Evolutionary conservation across 2,888 invertebrate genomes (phyloP), one percentile per base, ranked within the genome.

Genomic region (Pristionchus exspectatus): DNA sequence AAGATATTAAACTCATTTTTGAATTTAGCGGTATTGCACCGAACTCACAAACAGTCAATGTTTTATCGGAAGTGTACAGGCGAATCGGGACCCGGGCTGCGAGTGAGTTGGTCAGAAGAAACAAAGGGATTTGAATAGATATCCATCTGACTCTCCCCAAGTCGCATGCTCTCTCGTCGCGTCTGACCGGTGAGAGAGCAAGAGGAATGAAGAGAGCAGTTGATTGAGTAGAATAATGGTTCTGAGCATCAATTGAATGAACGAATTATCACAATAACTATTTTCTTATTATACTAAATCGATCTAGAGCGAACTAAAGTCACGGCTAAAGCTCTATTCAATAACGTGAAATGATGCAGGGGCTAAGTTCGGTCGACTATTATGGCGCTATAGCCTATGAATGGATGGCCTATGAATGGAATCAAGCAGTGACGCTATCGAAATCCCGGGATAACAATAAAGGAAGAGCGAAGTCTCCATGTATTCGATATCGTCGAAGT

Each of bases 221-320:
- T 4, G 18, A 74, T 74, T 74, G 74, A 74, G 74, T 74, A 74
- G 38, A 21, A 30, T 18, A 21, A 30, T 14, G 18, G 10, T 5
- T 74, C 74, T 74, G 74, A 74, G 74, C 74, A 44, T 74, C 74
- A 74, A 21, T 74, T 33, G 74, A 74, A 74, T 74, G 74, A 18
- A 16, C 38, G 38, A 0, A 9, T 2, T 21, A 74, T 74, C 74
- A 74, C 38, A 74, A 74, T 16, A 38, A 33, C 44, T 74, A 18
- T 74, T 30, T 38, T 74, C 38, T 21, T 33, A 74, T 74, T 74
- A 59, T 21, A 38, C 74, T 74, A 74, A 38, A 21, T 14, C 38
- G 18, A 74, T 74, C 74, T 74, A 74, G 74, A 38, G 74, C 12
- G 30, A 0, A 10, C 74, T 74, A 74, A 74, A 74, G 38, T 74